phyloP scores from a whole-genome alignment of 2,888 invertebrate genomes.

The Beris chalybata region DNA sequence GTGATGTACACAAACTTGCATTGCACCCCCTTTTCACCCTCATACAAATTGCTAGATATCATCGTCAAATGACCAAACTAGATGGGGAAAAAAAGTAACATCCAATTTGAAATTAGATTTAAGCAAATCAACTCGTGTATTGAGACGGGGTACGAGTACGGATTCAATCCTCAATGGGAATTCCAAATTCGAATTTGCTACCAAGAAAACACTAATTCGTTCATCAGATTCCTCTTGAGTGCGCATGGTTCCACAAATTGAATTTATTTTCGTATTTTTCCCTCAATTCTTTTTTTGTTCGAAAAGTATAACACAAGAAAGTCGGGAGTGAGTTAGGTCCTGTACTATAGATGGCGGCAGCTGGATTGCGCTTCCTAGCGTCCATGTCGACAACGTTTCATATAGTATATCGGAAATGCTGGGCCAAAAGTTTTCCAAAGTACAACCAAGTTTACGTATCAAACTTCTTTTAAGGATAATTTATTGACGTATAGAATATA shows the following conservation, averaged over 20 bases:
- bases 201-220: constrained; percentile 31
- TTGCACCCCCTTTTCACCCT: too few relatives aligned
- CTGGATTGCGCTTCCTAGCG: too few relatives aligned
- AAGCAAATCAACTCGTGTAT: constrained; percentile 32
- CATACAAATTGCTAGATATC: constrained; percentile 4
- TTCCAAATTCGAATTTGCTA: constrained; percentile 29
- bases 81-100: constrained; percentile 1
- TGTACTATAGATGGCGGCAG: too few relatives aligned
- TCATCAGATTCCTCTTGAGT: constrained; percentile 34
- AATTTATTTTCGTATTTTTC: constrained; percentile 24
- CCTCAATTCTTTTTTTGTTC: neutral
- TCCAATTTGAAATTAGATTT: constrained; percentile 31
- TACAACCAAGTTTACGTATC: too few relatives aligned
- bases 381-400: too few relatives aligned
- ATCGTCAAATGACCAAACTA: neutral
- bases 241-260: constrained; percentile 33
- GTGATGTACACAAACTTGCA: too few relatives aligned
- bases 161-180: constrained; percentile 22
- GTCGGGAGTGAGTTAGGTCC: neutral
- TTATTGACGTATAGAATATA: too few relatives aligned
- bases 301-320: neutral
- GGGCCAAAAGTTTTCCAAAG: too few relatives aligned
- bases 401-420: too few relatives aligned
- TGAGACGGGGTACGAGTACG: constrained; percentile 12
- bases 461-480: too few relatives aligned